Conservation (phyloP, 2,113 vertebrate genomes). For the Hirundichthys speculiger region DNA sequence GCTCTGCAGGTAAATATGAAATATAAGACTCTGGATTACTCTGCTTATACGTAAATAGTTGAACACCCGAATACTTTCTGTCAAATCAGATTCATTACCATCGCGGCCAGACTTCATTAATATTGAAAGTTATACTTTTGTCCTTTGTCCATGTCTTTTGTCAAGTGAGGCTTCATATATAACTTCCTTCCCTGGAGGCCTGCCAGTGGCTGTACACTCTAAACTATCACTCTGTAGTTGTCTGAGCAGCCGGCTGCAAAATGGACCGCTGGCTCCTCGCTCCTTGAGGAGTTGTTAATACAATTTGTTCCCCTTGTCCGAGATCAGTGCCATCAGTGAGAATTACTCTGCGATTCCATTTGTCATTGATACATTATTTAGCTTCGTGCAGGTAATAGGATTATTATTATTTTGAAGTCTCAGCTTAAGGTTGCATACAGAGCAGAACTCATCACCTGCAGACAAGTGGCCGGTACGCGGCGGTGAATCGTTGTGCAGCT, state of each 20-base stretch:
- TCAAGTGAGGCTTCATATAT: conserved; percentile 67
- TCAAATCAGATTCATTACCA: conserved; percentile 36
- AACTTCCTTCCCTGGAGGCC: conserved; percentile 65
- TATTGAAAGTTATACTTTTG: conserved; percentile 49
- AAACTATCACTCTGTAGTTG: conserved; percentile 28
- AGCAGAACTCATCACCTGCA: too few species aligned
- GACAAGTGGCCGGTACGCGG: too few species aligned
- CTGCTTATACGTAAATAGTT: neutral
- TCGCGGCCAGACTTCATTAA: conserved; percentile 32
- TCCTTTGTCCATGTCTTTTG: conserved; percentile 47
- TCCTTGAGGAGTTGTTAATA: conserved; percentile 70
- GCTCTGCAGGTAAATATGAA: neutral
- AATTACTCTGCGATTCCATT: too few species aligned
- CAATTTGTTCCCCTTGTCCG: too few species aligned
- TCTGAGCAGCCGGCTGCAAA: conserved; percentile 67
- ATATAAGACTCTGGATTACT: neutral
- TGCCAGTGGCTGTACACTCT: conserved; percentile 52
- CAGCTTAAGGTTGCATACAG: too few species aligned
- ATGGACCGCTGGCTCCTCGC: conserved; percentile 79
- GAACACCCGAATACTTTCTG: conserved; percentile 27
- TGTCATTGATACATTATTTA: too few species aligned
- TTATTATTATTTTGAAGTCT: too few species aligned
- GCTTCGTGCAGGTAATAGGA: too few species aligned
- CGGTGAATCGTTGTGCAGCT: too few species aligned
- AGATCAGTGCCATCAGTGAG: too few species aligned